Base-by-base conservation (phyloP, 2,113 vertebrate species). In the Burhinus oedicnemus region DNA sequence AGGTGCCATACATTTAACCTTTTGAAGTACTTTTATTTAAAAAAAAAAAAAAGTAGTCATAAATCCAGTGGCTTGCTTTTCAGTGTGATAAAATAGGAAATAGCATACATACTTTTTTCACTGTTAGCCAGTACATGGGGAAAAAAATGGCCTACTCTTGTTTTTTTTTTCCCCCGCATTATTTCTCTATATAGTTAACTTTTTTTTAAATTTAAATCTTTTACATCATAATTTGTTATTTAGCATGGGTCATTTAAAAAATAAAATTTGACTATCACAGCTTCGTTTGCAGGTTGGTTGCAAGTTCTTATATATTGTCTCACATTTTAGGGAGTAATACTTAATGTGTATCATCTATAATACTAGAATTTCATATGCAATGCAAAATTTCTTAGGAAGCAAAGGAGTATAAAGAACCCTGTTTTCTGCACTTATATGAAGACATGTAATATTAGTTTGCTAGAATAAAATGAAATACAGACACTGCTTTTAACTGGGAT, bases 381-480 rank as follows among this genome's bases (percentile, higher is more conserved):
- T 55, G 80, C 29, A 54, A 57, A 47, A 68, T 79, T 87, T 94
- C 51, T 91, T 96, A 87, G 58, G 32, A 88, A 94, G 68, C 88
- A 96, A 97, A 88, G 94, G 91, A 97, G 80, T 97, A 98, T 97
- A 98, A 98, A 97, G 81, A 92, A 97, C 90, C 80, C 32, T 96
- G 80, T 95, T 95, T 95, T 96, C 85, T 96, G 89, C 94, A 95
- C 91, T 97, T 97, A 89, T 94, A 81, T 85, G 80, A 54, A 93
- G 75, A 95, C 69, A 94, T 91, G 87, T 90, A 34, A 86, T 68
- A 84, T 64, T 97, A 90, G 61, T 87, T 95, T 66, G 75, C 81
- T 96, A 95, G 94, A 91, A 66, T 91, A 83, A 90, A 92, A 78
- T 72, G 78, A 91, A 89, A n/a, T 83, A 62, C 77, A 94, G 83